Evolutionary conservation across 2,113 vertebrate species (phyloP).

Genomic region (Silurus glanis): DNA sequence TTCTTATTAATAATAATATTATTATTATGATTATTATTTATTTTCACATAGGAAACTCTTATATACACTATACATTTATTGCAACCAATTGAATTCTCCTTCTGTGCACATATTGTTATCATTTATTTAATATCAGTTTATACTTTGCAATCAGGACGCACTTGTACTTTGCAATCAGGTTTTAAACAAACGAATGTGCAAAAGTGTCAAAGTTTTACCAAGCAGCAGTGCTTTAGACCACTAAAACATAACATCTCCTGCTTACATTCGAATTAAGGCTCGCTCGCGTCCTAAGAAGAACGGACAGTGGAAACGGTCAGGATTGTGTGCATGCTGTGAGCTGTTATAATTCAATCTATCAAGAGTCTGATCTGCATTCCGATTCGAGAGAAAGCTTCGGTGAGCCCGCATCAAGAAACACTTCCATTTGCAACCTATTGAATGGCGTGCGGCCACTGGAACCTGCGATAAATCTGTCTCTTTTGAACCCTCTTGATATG

Average conservation of each 20-base stretch:
- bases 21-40: not conserved
- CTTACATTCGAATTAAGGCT: conserved; percentile 45
- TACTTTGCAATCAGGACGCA: not conserved
- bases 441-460: conserved; percentile 63
- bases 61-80: not conserved
- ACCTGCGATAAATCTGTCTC: conserved; percentile 70
- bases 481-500: conserved; percentile 67
- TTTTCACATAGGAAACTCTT: not conserved
- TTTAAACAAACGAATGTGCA: not conserved
- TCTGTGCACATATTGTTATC: not conserved
- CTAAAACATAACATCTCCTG: conserved; percentile 29
- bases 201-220: conserved; percentile 42
- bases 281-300: conserved; percentile 54
- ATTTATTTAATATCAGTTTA: not conserved
- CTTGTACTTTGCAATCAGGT: not conserved
- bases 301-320: conserved; percentile 51
- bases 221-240: conserved; percentile 13
- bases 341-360: conserved; percentile 79
- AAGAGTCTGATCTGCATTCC: conserved; percentile 71
- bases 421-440: conserved; percentile 68
- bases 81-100: not conserved
- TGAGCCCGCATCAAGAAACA: conserved; percentile 52
- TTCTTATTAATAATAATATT: not conserved
- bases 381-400: conserved; percentile 58
- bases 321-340: conserved; percentile 65